These are phyloP conservation scores for Aurelia aurita DNA, from an alignment of 30 jellyfish, hydroid and myxozoan species.

Conservation along the genomic window DNA sequence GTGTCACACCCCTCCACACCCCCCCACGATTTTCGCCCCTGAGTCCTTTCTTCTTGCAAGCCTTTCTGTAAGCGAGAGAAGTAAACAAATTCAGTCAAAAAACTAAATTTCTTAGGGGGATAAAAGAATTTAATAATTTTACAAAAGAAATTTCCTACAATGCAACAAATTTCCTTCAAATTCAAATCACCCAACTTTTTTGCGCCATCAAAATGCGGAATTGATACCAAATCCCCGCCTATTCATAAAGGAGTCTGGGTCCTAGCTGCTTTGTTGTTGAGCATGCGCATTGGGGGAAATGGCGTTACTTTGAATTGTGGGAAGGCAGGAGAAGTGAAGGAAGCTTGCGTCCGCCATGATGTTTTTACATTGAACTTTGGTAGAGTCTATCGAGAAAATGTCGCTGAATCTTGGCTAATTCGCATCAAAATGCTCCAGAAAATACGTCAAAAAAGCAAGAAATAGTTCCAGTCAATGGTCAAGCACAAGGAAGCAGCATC, in stretches of 20 bases:
- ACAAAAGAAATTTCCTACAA: no score
- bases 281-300: slow-evolving; percentile 54
- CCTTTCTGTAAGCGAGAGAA: no score
- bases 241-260: slow-evolving; percentile 43
- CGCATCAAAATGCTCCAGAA: slow-evolving; percentile 57
- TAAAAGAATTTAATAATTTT: no score
- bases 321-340: slow-evolving; percentile 58
- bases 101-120: no score
- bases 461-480: slow-evolving; percentile 75
- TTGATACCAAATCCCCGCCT: no score
- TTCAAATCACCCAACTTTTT: no score
- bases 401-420: slow-evolving; percentile 30
- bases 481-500: slow-evolving; percentile 24
- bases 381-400: slow-evolving; percentile 35
- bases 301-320: slow-evolving; percentile 55
- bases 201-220: no score
- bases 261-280: background rate
- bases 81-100: no score
- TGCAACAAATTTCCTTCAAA: no score
- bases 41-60: no score
- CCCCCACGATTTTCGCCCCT: no score
- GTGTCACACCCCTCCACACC: no score
- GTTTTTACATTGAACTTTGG: slow-evolving; percentile 56
- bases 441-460: slow-evolving; percentile 51
- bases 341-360: slow-evolving; percentile 85